Evolutionary conservation across 2,888 invertebrate species (phyloP).

Genomic region (Amaurobius ferox): DNA sequence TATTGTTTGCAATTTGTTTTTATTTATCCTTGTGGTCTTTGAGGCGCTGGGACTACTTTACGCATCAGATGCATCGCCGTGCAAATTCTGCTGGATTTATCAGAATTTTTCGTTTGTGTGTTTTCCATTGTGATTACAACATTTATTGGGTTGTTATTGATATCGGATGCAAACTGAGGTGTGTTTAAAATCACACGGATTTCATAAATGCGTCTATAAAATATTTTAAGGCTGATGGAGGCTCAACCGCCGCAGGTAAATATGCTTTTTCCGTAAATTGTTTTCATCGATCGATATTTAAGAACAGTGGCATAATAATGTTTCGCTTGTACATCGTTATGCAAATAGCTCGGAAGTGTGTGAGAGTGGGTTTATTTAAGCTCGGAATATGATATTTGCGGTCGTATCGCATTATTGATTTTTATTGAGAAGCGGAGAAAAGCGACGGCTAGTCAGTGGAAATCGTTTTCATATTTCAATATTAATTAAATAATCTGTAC

Average conservation of each 20-base stretch:
- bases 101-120: neutral
- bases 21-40: conserved; percentile 69
- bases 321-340: neutral
- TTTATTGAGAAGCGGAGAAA: no score
- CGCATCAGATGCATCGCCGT: conserved; percentile 49
- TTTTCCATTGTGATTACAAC: neutral
- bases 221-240: conserved; percentile 54
- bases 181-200: conserved; percentile 35
- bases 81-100: neutral
- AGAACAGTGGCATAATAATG: neutral
- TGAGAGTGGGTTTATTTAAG: neutral
- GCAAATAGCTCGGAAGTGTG: neutral
- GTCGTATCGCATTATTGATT: neutral
- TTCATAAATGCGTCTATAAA: conserved; percentile 61
- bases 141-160: conserved; percentile 9
- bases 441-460: no score
- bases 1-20: conserved; percentile 73
- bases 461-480: no score
- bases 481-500: no score
- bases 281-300: neutral
- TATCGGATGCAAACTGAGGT: neutral
- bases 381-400: conserved; percentile 4
- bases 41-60: conserved; percentile 36
- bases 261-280: neutral
- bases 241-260: conserved; percentile 58